Evolutionary conservation across 2,888 invertebrate species (phyloP), one percentile per base, ranked within the genome.

Genomic region (Odontocolon sp.): DNA sequence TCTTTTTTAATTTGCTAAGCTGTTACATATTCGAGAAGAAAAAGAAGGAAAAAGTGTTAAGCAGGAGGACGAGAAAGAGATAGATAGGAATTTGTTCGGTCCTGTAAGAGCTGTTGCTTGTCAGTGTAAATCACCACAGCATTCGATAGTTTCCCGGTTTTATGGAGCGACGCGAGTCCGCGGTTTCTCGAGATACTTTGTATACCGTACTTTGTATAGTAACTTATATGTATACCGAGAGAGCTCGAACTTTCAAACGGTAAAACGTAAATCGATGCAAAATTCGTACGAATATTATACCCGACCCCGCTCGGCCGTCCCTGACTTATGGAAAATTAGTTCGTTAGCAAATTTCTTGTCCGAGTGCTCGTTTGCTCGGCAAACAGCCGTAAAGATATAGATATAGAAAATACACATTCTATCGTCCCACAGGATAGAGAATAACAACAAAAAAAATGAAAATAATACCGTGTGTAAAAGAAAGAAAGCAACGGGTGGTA

Each of bases 141-240:
- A 33, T 66, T 70, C 71, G 71, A 66, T 76, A 76, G 71, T 76
- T n/a, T 76, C 56, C 61, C 57, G 54, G 31, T 71, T 70, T 71
- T 71, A 71, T 71, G 76, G 66, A 50, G 70, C 66, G 61, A 66
- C 52, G 36, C 1, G 54, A 70, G 57, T 31, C 45, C 45, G 14
- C 11, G 26, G 21, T 66, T 76, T 14, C 40, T 40, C 33, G 28
- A 45, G 31, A 57, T 47, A 64, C 33, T 69, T 63, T 31, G 64
- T 59, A 33, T 36, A 45, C 26, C 8, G 23, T 26, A 11, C 50
- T 11, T 26, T n/a, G n/a, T n/a, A n/a, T n/a, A n/a, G 42, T 42
- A 14, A 3, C 3, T 2, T 4, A 16, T 16, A 54, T 31, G 54
- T 18, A 33, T 16, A 33, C 54, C 31, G 54, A 8, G 26, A 28